Evolutionary conservation across 2,888 invertebrate species (phyloP), one percentile per base, ranked within the genome.

Genomic region (Ennomos erosarius): DNA sequence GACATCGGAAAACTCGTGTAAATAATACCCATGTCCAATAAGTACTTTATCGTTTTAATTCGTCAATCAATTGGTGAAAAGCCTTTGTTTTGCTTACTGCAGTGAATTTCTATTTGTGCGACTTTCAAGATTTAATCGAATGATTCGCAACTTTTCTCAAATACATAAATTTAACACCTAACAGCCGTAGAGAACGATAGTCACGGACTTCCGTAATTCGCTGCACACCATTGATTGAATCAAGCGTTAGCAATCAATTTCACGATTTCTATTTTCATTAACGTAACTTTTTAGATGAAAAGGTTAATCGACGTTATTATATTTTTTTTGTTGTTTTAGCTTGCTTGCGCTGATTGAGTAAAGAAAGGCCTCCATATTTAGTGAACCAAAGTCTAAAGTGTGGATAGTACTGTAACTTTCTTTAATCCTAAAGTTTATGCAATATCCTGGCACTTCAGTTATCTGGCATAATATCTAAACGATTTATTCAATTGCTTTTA

Each of bases 401-500:
- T 26, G 26, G 26, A 1, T 3, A 1, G 6, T 26, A 26, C 26
- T 26, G 26, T 39, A 42, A 10, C 34, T 39, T 13, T 36, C 3
- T 49, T 33, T 36, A 37, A 39, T 40, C 35, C 11, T 40, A 3
- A 40, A 43, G 12, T 51, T n/a, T 51, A 56, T 16, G 46, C 56
- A 56, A 56, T 10, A 33, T 44, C 49, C 37, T 42, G 16, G 8
- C 11, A 40, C 26, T 26, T 26, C 26, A 9, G 35, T 56, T 40
- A 55, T 55, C 37, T 50, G 6, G 51, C 51, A 44, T 16, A 26
- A 4, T 53, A 65, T 63, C 56, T 61, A 65, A 59, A 59, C 42
- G 57, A 46, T 62, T 67, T 49, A 47, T 55, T 64, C 69, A 65
- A 72, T 64, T 59, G 47, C 50, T 40, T 55, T 50, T 51, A 48